Base-by-base conservation (phyloP, 2,888 invertebrate species). In the Stenotaenia linearis region DNA sequence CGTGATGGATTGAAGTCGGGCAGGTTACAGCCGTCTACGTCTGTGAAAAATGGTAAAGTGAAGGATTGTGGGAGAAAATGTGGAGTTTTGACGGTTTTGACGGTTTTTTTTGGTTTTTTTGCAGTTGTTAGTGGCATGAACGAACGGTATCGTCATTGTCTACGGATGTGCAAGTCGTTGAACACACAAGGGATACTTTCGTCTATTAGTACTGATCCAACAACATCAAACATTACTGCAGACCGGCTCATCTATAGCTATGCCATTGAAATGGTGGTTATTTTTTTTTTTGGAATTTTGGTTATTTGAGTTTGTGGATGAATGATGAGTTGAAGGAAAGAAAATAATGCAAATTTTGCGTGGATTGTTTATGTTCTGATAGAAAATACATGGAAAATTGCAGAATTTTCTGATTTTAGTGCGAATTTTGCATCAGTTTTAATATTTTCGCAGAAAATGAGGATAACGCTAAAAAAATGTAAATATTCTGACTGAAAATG, bases 221-320 rank as follows among this genome's bases (percentile, higher is more conserved):
- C 84, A 9, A 84, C 85, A 80, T 90, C 91, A 7, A 83, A 83
- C 50, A 84, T 89, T 80, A 95, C 95, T 80, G 98, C 98, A 81
- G 98, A 99, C 86, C 94, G 95, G 86, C 93, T 99, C 82, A 91
- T 99, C 81, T 99, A 98, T 88, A 94, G 96, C 86, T 95, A 99
- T 87, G 98, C 99, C 82, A 94, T 99, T 84, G 95, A 98, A 88
- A 93, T 98, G 93, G 97, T 97, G 88, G 88, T 18, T 10, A 23
- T 2, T 18, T 23, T 1, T 56, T 2, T 21, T 21, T 12, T 40
- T n/a, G 40, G 1, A 40, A n/a, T 40, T 40, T 40, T 12, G 4
- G 2, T 40, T 40, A 0, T 12, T 40, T 40, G 37, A 37, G 5
- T 37, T n/a, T n/a, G n/a, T n/a, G n/a, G n/a, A n/a, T n/a, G n/a